Evolutionary conservation across 2,113 vertebrate genomes (phyloP).

Genomic region (Aleadryas rufinucha): DNA sequence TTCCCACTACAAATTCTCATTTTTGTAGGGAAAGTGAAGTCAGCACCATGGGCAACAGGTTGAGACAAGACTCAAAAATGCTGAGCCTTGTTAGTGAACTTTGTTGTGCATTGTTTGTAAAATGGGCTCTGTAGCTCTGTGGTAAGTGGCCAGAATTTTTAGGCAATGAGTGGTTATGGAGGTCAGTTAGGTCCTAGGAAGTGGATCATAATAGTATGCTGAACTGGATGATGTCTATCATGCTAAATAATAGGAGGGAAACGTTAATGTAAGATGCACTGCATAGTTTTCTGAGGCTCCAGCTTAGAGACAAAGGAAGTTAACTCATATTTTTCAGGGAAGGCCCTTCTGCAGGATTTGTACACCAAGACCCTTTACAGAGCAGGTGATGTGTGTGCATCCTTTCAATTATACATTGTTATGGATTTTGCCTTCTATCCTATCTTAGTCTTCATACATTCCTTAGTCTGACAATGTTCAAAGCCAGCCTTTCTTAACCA

Average conservation of each 20-base stretch:
- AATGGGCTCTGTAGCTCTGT: not conserved
- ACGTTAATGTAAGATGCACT: not conserved
- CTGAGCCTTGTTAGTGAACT: not conserved
- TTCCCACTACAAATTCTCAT: not conserved
- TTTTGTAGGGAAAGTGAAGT: not conserved
- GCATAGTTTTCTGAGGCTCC: not conserved
- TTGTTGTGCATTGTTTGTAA: not conserved
- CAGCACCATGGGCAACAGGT: not conserved
- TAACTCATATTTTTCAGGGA: not conserved
- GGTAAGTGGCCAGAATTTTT: not conserved
- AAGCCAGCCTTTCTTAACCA: not conserved
- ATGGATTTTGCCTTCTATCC: not conserved
- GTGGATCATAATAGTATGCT: not conserved
- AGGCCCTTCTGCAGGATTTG: not conserved
- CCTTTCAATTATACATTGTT: not conserved
- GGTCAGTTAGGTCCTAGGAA: not conserved
- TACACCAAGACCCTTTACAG: not conserved
- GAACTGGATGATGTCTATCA: not conserved
- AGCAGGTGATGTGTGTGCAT: not conserved
- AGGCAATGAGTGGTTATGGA: not conserved
- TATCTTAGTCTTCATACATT: not conserved
- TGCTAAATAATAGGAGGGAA: not conserved
- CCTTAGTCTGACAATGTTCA: not conserved
- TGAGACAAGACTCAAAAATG: not conserved
- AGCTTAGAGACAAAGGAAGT: not conserved